These are phyloP conservation scores for Axinella damicornis DNA, from an alignment of 37 sponge, comb jelly and placozoan species.

Conservation along the genomic window DNA sequence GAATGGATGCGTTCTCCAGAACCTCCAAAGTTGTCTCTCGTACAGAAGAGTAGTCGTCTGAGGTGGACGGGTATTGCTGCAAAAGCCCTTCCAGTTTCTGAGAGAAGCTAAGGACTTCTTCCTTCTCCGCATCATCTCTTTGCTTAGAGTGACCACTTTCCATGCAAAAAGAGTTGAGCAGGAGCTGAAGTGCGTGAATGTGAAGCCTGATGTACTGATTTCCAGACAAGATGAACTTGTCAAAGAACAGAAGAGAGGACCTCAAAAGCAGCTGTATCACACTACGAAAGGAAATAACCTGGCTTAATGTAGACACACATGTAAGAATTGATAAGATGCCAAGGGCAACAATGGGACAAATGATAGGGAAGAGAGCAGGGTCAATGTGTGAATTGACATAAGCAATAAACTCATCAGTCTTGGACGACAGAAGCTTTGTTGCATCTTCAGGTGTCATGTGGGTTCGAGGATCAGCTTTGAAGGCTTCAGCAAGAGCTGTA, in stretches of 20 bases:
- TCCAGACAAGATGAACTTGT: conserved; percentile 5
- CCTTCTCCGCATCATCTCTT: neutral
- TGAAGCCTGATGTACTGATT: conserved; percentile 3
- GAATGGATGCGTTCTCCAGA: conserved; percentile 32
- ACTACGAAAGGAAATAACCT: neutral
- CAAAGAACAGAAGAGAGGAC: conserved; percentile 10
- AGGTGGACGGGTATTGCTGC: neutral
- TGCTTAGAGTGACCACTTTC: too few relatives aligned
- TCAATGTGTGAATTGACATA: neutral
- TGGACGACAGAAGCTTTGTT: neutral
- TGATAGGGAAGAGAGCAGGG: conserved; percentile 8
- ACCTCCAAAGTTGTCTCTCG: neutral
- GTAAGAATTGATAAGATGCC: conserved; percentile 5
- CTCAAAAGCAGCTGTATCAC: conserved; percentile 7
- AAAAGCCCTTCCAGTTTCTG: conserved; percentile 13
- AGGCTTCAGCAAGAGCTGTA: neutral
- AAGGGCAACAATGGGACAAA: conserved; percentile 28
- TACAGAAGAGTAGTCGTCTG: conserved; percentile 12
- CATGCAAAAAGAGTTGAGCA: too few relatives aligned
- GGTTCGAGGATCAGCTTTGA: conserved; percentile 24
- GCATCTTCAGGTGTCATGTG: neutral
- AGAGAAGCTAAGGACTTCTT: conserved; percentile 5
- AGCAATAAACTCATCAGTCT: too few relatives aligned
- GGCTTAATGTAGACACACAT: conserved; percentile 11
- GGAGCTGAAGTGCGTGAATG: neutral